Conservation (phyloP, 2,888 invertebrate genomes). For the Tineola bisselliella region DNA sequence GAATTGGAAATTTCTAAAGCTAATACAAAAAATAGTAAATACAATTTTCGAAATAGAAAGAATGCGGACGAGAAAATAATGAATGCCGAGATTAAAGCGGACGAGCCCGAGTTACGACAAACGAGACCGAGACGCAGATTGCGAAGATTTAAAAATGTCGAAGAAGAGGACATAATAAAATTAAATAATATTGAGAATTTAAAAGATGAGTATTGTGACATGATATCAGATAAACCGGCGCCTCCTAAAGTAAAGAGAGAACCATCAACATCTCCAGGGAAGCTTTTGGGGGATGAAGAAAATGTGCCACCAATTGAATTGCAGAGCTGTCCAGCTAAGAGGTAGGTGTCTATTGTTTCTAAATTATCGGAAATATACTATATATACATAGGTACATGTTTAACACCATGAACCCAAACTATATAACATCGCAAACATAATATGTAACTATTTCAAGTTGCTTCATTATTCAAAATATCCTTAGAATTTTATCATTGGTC, state of each 20-base stretch:
- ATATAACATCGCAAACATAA: too few species aligned
- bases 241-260: constrained; percentile 32
- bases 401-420: too few species aligned
- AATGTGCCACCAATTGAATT: constrained; percentile 34
- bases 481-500: too few species aligned
- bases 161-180: constrained; percentile 25
- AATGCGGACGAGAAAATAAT: background rate
- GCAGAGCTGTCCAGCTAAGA: constrained; percentile 54
- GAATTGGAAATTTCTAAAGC: constrained; percentile 13
- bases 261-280: constrained; percentile 43
- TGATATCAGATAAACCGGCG: constrained; percentile 42
- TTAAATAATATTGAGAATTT: constrained; percentile 50
- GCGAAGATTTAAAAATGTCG: constrained; percentile 30
- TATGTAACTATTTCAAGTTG: too few species aligned
- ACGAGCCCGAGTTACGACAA: background rate
- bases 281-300: constrained; percentile 28
- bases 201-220: constrained; percentile 48
- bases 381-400: too few species aligned
- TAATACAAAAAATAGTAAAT: constrained; percentile 25
- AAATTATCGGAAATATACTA: too few species aligned
- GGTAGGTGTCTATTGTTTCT: too few species aligned
- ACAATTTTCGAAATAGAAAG: constrained; percentile 32
- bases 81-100: background rate
- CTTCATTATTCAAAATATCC: too few species aligned
- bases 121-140: constrained; percentile 25